Conservation (phyloP, 2,113 vertebrate genomes). For the Ellobius talpinus region DNA sequence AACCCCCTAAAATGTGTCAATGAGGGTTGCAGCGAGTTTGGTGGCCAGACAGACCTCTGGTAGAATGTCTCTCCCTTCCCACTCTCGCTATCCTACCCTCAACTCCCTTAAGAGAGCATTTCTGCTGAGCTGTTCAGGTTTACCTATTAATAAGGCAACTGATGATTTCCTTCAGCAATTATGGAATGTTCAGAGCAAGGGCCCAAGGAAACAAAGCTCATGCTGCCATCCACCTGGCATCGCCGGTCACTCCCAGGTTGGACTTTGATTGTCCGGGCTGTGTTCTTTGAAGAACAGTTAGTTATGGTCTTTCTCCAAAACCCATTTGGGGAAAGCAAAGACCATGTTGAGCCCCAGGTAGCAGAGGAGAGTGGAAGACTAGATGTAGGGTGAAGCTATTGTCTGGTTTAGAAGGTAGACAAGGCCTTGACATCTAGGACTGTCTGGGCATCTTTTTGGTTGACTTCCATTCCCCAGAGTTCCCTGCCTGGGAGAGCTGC, state of each 20-base stretch:
- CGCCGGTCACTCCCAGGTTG: background rate
- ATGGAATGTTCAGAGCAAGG: background rate
- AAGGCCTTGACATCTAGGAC: background rate
- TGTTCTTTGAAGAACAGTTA: background rate
- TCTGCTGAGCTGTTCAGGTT: background rate
- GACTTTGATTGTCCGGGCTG: background rate
- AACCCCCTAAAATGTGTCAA: background rate
- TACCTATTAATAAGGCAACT: background rate
- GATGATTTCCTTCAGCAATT: background rate
- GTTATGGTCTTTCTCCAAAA: background rate
- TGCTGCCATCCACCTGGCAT: no score
- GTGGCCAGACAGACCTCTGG: background rate
- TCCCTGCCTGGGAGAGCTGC: background rate
- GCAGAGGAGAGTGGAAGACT: background rate
- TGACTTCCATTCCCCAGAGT: background rate
- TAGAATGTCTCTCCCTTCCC: background rate
- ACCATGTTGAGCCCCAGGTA: background rate
- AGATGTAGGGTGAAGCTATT: background rate
- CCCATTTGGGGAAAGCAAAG: background rate
- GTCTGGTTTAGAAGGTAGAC: background rate
- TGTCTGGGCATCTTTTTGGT: background rate
- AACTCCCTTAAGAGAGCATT: background rate
- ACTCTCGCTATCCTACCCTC: background rate
- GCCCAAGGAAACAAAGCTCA: background rate
- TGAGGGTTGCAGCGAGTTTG: background rate